Evolutionary conservation across 2,888 invertebrate genomes (phyloP), one percentile per base, ranked within the genome.

Genomic region (Pandemis heparana): DNA sequence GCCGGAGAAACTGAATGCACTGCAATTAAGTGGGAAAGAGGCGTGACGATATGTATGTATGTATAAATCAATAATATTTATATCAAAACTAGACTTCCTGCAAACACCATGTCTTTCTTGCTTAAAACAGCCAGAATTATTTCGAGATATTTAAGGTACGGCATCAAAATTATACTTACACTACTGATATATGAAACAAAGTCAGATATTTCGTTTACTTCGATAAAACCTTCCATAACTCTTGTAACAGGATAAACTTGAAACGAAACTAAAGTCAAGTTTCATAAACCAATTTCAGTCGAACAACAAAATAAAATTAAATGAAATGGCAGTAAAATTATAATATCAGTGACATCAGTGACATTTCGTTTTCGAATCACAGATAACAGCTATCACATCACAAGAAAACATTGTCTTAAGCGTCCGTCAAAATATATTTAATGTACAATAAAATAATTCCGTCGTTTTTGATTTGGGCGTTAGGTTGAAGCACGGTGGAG

Each of bases 121-220:
- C 53, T 56, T 56, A 23, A 56, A 56, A 56, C 12, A 16, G 18
- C 56, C 18, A 18, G 56, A 67, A 39, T 53, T 62, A 56, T 18
- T 39, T 9, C 32, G 10, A 39, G 41, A 67, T 8, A 65, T 56
- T 32, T 32, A 32, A 32, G 23, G 23, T 6, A 12, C n/a, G 16
- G 14, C 39, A 63, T 53, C 56, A 67, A 56, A 62, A 38, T 67
- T 53, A 65, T 75, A 96, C 97, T 96, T 95, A 97, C 97, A 89
- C 96, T 97, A 85, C 96, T 95, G 71, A 97, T 89, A 89, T 97
- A 97, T n/a, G 97, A 95, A 91, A 97, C 95, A 85, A 97, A 96
- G 82, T 97, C 97, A 75, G 96, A 96, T 82, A 97, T 96, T 92
- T 97, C 96, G 87, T 96, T 96, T 23, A 96, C 95, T 93, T 96